These are phyloP conservation scores for Oreamnos americanus DNA, from an alignment of 2,113 vertebrate species.

Conservation along the genomic window DNA sequence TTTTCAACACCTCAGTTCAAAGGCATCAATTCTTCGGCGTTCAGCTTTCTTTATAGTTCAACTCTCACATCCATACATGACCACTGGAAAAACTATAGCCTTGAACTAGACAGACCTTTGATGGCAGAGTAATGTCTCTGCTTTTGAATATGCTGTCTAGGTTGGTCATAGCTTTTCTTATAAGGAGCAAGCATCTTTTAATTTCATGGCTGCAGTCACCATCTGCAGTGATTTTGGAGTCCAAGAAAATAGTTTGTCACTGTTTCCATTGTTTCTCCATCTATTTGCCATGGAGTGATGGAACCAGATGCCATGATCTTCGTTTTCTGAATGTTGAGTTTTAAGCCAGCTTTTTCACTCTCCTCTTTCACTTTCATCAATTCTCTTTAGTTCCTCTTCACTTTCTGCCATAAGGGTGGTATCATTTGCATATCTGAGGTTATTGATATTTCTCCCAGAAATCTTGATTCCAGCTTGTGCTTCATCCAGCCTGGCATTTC, in stretches of 20 bases:
- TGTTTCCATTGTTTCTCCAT: not conserved
- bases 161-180: not conserved
- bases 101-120: not conserved
- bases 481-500: not conserved
- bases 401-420: not conserved
- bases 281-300: not conserved
- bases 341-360: not conserved
- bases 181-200: not conserved
- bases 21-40: not conserved
- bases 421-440: not conserved
- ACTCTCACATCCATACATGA: not conserved
- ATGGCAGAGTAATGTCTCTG: not conserved
- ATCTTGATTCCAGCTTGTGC: not conserved
- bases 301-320: not conserved
- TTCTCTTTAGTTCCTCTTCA: not conserved
- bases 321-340: not conserved
- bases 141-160: not conserved
- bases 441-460: not conserved
- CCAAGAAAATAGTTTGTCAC: not conserved
- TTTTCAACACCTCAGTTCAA: not conserved
- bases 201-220: not conserved
- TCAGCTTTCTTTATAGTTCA: not conserved
- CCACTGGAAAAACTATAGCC: not conserved
- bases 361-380: not conserved
- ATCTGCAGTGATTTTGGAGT: not conserved